Base-by-base conservation (phyloP, 2,113 vertebrate species). In the Tretioscincus oriximinensis region DNA sequence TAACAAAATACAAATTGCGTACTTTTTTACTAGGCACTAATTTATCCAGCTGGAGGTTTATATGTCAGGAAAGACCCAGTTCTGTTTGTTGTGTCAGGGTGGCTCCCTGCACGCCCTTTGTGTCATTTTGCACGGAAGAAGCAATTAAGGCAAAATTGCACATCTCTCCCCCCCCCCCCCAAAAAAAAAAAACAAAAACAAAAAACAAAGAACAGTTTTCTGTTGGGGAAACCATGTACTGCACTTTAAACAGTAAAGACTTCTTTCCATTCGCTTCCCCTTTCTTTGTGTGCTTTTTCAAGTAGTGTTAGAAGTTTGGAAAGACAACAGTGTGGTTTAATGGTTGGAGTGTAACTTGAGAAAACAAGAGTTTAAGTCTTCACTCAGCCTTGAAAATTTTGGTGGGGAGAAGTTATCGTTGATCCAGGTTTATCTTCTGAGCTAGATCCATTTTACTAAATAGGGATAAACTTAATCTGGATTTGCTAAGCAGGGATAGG, bases 1-100 rank as follows among this genome's bases (percentile, higher is more conserved):
- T 72, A 87, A 85, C 86, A 92, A 90, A 92, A 91, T 92, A 81
- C 89, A 91, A 92, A 90, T 86, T 92, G 82, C 71, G 88, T 85
- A 73, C 90, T 92, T 72, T 74, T 93, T 92, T 92, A 80, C 86
- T 88, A 87, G 85, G 60, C 77, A 88, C 88, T 87, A 86, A 89
- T 92, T 92, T 88, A 88, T 94, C 93, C 89, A 76, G 72, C 64
- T 9, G 89, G 86, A 89, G 84, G 73, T 90, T 93, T 90, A 81
- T 92, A 68, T 86, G 88, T 86, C 87, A 85, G 54, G 76, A 90
- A n/a, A 81, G 47, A 76, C 41, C 58, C 35, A 81, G 83, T 54
- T 87, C 69, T 74, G 89, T 81, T 79, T 51, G 12, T 88, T 87
- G 45, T 81, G 81, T 47, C 79, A 85, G 49, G 54, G 89, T 82